Conservation (phyloP, 2,113 vertebrate genomes). For the Cichladusa arquata region DNA sequence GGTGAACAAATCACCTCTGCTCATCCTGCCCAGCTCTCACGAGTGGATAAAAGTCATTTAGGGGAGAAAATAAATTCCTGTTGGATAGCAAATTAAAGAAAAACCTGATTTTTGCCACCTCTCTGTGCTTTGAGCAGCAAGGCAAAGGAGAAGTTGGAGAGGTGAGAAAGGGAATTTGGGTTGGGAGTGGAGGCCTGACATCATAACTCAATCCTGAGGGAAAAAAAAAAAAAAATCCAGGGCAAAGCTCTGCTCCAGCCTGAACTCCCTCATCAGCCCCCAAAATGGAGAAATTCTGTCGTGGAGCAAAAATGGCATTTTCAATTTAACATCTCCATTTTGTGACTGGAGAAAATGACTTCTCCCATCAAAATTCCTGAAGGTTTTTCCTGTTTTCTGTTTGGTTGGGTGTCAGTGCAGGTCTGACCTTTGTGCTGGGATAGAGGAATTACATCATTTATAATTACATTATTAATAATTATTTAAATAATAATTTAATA, state of each 20-base stretch:
- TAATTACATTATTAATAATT: not conserved
- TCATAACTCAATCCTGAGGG: too few species aligned
- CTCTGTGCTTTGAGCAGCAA: not conserved
- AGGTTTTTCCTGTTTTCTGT: not conserved
- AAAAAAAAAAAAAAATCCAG: not conserved
- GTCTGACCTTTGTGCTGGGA: not conserved
- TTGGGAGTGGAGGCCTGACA: not conserved
- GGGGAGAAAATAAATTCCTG: not conserved
- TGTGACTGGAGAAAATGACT: not conserved
- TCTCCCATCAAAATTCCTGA: not conserved
- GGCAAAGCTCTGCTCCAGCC: not conserved
- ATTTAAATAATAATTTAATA: too few species aligned
- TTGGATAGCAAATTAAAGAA: not conserved
- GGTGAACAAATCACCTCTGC: not conserved
- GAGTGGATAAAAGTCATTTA: not conserved
- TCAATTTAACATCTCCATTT: too few species aligned
- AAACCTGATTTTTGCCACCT: not conserved
- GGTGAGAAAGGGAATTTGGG: not conserved
- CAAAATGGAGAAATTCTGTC: fast-evolving
- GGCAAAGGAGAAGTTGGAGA: not conserved
- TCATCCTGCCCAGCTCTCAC: not conserved
- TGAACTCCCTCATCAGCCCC: too few species aligned
- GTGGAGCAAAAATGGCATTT: not conserved
- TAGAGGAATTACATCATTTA: fast-evolving
- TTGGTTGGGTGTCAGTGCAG: not conserved